Base-by-base conservation (phyloP, 2,888 invertebrate species). In the Dysmachus trigonus region DNA sequence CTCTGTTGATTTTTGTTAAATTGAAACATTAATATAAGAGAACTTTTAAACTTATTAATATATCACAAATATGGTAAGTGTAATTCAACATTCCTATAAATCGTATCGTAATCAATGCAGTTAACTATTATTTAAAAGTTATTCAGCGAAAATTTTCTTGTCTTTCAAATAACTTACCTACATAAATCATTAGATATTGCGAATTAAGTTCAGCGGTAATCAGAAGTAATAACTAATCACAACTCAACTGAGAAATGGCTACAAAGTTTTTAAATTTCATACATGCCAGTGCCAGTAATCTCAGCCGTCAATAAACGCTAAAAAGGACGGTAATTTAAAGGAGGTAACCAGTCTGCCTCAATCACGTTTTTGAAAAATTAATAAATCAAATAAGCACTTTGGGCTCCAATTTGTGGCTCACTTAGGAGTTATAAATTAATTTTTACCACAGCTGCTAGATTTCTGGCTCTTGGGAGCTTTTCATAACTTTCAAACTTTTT, bases 361-460 rank as follows among this genome's bases (percentile, higher is more conserved):
- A 82, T 87, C 87, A 86, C 85, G 86, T 85, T 22, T 33, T 81
- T 71, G 82, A 85, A 87, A 86, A 87, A 81, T 87, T 86, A 79
- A 87, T 87, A 87, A 87, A 87, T 87, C 87, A 87, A 51, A 41
- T 35, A 73, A 85, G 53, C 79, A 62, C 74, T 76, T 79, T 83
- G 84, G 79, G 18, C 73, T 72, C 84, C 76, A 79, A 84, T 87
- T 87, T 87, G 87, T 85, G 86, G 87, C 85, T 87, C 87, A 62
- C 85, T 87, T 79, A 51, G 81, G 82, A 86, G 85, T 84, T 87
- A 87, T 86, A 87, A 87, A 87, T 87, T 87, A 87, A 87, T 87
- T 87, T 86, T 71, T 51, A 81, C 35, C 87, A 73, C 87, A 87
- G 86, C 87, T 87, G 87, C 83, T 86, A 83, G 47, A 79, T 86